A percentile compares a stretch with the other conserved stretches of the same genome.
These are phyloP conservation scores for Stictocephala bisonia DNA, from an alignment of 2,888 invertebrate species.

Conservation along the genomic window DNA sequence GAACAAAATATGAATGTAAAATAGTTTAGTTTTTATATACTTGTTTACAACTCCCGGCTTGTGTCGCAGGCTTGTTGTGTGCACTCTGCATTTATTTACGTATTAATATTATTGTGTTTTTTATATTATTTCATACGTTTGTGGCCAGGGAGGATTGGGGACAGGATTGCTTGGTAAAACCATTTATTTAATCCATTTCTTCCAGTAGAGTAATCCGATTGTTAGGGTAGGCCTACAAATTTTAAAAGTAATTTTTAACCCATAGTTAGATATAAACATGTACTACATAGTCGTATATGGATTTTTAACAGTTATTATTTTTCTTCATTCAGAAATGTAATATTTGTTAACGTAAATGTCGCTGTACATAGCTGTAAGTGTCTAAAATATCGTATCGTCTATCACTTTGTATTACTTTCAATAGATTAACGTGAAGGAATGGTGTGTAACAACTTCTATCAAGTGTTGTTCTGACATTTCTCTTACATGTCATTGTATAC, in stretches of 20 bases:
- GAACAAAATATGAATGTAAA: not conserved
- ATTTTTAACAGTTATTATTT: conserved; percentile 26
- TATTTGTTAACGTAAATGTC: conserved; percentile 12
- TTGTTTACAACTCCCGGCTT: conserved; percentile 13
- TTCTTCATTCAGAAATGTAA: not conserved
- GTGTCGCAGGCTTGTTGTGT: conserved; percentile 21
- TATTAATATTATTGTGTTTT: not conserved
- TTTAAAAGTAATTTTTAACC: conserved; percentile 43
- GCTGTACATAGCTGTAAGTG: conserved; percentile 46
- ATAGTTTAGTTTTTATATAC: conserved; percentile 37
- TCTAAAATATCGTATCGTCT: conserved; percentile 15
- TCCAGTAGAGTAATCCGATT: conserved; percentile 32
- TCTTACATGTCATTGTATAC: conserved; percentile 44
- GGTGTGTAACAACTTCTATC: no score
- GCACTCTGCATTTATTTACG: conserved; percentile 22
- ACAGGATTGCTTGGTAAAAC: conserved; percentile 32
- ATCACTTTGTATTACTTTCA: no score
- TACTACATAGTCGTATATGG: conserved; percentile 39
- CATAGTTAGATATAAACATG: conserved; percentile 20
- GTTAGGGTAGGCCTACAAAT: conserved; percentile 31
- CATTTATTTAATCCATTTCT: conserved; percentile 18
- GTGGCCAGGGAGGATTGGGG: not conserved
- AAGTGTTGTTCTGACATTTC: not conserved
- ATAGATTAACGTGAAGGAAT: no score
- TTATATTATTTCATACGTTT: not conserved